Evolutionary conservation across 92 coral and sea anemone species (phyloP).

Genomic region (Parazoanthus darwini): DNA sequence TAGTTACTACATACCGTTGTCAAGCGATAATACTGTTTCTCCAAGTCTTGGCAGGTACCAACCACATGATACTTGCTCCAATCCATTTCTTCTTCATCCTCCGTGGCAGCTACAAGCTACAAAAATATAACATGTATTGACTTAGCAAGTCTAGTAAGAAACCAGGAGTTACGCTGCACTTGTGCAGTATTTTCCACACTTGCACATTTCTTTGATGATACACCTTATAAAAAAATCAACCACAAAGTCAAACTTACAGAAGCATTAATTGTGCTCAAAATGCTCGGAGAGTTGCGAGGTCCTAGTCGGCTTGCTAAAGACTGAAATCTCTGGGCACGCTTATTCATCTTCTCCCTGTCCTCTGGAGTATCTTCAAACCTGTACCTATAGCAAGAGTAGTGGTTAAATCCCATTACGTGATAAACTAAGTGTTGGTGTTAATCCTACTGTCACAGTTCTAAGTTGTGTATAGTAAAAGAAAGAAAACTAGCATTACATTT

Average conservation of each 20-base stretch:
- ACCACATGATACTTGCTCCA: slow-evolving; percentile 98
- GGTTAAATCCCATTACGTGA: neutral
- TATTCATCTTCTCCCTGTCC: slow-evolving; percentile 75
- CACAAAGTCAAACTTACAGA: slow-evolving; percentile 61
- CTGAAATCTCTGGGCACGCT: slow-evolving; percentile 92
- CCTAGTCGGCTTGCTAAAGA: slow-evolving; percentile 46
- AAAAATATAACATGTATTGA: neutral
- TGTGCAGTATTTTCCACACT: neutral
- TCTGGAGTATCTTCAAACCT: slow-evolving; percentile 74
- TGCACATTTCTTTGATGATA: neutral
- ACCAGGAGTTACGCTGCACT: no score
- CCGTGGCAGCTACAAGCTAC: slow-evolving; percentile 45
- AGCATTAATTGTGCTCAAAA: slow-evolving; percentile 72
- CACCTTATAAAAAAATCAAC: neutral
- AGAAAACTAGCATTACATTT: no score
- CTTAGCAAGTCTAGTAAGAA: neutral
- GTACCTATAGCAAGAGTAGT: slow-evolving; percentile 48
- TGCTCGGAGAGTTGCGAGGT: slow-evolving; percentile 68
- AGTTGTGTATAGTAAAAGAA: no score
- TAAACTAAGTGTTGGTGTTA: no score
- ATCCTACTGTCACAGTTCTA: no score
- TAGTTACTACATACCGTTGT: slow-evolving; percentile 69
- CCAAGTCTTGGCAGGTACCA: slow-evolving; percentile 91
- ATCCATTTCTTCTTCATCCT: slow-evolving; percentile 94
- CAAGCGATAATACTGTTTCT: slow-evolving; percentile 83